Evolutionary conservation across 2,797 vertebrate genomes (phyloP).

Genomic region (Microtus californicus): DNA sequence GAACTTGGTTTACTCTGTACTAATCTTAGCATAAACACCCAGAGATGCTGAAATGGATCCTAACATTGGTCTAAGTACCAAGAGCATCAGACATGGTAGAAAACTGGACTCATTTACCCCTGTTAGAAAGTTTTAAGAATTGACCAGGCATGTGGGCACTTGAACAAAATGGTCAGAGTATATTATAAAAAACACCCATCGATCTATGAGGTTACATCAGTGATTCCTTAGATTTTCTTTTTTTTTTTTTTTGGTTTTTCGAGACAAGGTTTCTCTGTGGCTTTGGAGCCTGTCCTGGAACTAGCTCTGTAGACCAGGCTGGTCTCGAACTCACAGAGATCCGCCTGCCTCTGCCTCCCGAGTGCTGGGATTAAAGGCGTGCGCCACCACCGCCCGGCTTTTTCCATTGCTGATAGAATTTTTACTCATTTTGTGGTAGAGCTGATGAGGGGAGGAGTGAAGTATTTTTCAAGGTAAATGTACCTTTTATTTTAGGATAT

Average conservation of each 20-base stretch:
- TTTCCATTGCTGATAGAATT: constrained; percentile 1
- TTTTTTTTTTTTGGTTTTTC: too few relatives aligned
- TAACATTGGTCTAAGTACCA: too few relatives aligned
- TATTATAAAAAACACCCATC: background rate
- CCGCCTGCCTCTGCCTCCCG: too few relatives aligned
- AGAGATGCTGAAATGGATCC: background rate
- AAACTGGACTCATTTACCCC: background rate
- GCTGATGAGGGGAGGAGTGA: background rate
- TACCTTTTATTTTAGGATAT: background rate
- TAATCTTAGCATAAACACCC: background rate
- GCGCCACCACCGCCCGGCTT: too few relatives aligned
- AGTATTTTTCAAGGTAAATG: background rate
- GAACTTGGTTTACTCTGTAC: background rate
- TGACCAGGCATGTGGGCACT: background rate
- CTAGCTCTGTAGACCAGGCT: too few relatives aligned
- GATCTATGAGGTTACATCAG: background rate
- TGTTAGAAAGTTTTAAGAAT: background rate
- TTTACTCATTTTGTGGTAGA: background rate
- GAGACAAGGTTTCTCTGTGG: too few relatives aligned
- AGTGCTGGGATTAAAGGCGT: too few relatives aligned
- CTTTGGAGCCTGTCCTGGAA: too few relatives aligned
- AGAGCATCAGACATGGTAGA: background rate
- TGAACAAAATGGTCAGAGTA: background rate
- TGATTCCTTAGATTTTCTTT: background rate
- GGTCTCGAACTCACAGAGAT: too few relatives aligned